phyloP scores from a whole-genome alignment of 92 coral and sea anemone species.

The Phymanthus crucifer region DNA sequence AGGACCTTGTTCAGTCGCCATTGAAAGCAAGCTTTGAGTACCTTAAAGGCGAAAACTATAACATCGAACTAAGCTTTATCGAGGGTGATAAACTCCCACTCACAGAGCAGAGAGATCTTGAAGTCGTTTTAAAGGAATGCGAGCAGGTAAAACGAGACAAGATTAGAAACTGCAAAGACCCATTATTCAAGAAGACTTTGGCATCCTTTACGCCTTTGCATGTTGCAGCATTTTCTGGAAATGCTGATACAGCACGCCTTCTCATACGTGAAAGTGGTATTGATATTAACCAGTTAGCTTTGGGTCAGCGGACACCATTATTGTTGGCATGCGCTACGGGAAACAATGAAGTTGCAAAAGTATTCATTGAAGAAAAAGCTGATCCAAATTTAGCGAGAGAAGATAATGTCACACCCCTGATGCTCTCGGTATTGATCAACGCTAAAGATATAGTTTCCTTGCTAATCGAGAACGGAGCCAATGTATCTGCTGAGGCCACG shows the following conservation, averaged over 20 bases:
- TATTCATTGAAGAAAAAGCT: constrained; percentile 58
- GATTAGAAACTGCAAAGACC: constrained; percentile 39
- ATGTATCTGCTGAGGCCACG: constrained; percentile 25
- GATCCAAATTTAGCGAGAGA: constrained; percentile 58
- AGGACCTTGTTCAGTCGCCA: constrained; percentile 3
- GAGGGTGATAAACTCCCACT: constrained; percentile 8
- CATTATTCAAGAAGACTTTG: constrained; percentile 15
- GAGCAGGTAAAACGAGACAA: constrained; percentile 36
- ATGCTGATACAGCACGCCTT: constrained; percentile 38
- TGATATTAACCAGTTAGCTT: constrained; percentile 46
- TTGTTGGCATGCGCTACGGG: constrained; percentile 79
- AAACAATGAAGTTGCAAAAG: constrained; percentile 39
- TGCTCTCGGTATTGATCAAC: constrained; percentile 56
- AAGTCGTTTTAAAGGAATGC: constrained; percentile 38
- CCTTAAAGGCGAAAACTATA: constrained; percentile 13
- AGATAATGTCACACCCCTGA: constrained; percentile 58
- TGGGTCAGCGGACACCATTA: constrained; percentile 69
- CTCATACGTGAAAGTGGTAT: constrained; percentile 48
- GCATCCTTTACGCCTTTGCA: constrained; percentile 62
- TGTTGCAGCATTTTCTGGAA: constrained; percentile 64
- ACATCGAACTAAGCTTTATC: constrained; percentile 26
- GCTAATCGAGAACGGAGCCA: constrained; percentile 59
- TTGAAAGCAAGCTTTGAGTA: constrained; percentile 10
- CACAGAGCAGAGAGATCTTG: neutral
- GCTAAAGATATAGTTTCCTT: constrained; percentile 39